A percentile compares a stretch with the other conserved stretches of the same genome.
These are phyloP conservation scores for Rhabditophanes sp. DNA, from an alignment of 2,888 invertebrate species.

Conservation along the genomic window DNA sequence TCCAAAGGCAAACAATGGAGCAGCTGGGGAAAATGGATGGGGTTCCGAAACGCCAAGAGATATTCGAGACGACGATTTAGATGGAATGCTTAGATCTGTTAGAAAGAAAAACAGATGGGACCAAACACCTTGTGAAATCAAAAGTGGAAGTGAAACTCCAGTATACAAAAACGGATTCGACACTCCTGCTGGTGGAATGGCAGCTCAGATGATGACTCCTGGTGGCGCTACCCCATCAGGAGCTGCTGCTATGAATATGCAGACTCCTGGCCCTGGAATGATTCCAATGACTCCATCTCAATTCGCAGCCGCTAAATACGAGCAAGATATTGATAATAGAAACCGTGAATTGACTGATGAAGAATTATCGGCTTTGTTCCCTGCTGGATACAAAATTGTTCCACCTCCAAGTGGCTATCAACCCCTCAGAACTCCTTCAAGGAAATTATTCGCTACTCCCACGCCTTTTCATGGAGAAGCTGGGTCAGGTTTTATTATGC, in stretches of 20 bases:
- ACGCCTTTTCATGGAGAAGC: conserved; percentile 60
- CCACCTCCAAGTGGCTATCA: conserved; percentile 87
- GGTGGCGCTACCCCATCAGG: conserved; percentile 49
- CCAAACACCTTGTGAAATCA: conserved; percentile 17
- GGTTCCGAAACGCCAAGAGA: conserved; percentile 72
- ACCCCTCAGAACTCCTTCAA: conserved; percentile 86
- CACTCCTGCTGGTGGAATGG: conserved; percentile 43
- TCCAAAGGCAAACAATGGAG: conserved; percentile 54
- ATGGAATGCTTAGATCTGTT: conserved; percentile 64
- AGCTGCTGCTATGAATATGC: conserved; percentile 91
- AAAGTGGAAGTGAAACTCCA: conserved; percentile 12
- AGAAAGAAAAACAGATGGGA: conserved; percentile 9
- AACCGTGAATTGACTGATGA: conserved; percentile 90
- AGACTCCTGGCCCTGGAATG: conserved; percentile 83
- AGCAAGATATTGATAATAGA: conserved; percentile 82
- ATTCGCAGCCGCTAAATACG: conserved; percentile 55
- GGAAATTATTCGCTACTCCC: conserved; percentile 91
- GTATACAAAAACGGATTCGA: conserved; percentile 37
- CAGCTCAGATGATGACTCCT: conserved; percentile 46
- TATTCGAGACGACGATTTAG: conserved; percentile 76
- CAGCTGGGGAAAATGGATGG: conserved; percentile 63
- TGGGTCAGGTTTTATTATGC: conserved; percentile 83
- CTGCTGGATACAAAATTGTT: conserved; percentile 79
- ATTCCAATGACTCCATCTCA: conserved; percentile 95
- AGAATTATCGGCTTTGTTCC: conserved; percentile 89